A percentile compares a stretch with the other conserved stretches of the same genome.
phyloP scores from a whole-genome alignment of 1,140 invertebrate genomes.

The Glossosoma conforme region DNA sequence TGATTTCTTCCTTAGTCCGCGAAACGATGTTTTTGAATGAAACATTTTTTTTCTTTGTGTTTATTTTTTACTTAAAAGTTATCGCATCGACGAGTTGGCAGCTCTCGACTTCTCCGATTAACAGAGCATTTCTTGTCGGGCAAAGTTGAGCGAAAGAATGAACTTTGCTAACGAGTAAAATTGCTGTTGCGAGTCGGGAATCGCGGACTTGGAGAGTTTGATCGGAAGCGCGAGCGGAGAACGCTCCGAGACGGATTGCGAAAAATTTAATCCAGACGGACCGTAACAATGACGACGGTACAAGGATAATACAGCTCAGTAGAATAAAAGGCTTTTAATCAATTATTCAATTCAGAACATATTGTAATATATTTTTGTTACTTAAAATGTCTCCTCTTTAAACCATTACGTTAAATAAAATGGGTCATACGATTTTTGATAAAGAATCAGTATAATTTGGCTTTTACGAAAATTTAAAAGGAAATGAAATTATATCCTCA shows the following conservation, averaged over 20 bases:
- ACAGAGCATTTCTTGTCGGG: conserved; percentile 1
- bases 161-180: conserved; percentile 23
- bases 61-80: not conserved
- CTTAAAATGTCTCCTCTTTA: not conserved
- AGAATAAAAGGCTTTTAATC: not conserved
- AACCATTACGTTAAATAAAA: not conserved
- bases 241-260: conserved; percentile 1
- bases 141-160: conserved; percentile 16
- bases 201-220: conserved; percentile 13
- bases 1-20: not conserved
- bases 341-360: not conserved
- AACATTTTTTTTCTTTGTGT: not conserved
- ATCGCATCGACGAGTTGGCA: not conserved
- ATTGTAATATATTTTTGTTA: conserved; percentile 1
- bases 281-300: not conserved
- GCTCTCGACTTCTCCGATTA: conserved; percentile 1
- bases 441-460: too few species aligned
- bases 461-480: too few species aligned
- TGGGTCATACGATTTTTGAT: too few species aligned
- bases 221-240: conserved; percentile 4
- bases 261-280: not conserved
- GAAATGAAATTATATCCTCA: too few species aligned
- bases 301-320: conserved; percentile 1
- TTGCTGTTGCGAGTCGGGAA: conserved; percentile 14
- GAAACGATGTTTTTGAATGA: conserved; percentile 4